A percentile compares a stretch with the other conserved stretches of the same genome.
Evolutionary conservation across 2,888 invertebrate species (phyloP).

Genomic region (Dryadula phaetusa): DNA sequence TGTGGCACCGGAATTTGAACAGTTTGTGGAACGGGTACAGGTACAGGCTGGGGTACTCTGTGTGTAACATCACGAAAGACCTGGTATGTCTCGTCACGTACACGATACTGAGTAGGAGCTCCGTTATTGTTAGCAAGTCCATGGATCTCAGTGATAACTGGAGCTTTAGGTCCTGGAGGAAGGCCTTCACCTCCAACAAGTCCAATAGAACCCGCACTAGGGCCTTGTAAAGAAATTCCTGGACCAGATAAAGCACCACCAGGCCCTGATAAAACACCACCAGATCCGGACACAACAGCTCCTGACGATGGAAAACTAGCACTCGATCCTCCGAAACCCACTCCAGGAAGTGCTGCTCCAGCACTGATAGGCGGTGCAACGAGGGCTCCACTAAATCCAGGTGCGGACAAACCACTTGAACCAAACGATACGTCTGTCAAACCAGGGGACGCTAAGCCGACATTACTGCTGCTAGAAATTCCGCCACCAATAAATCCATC

Average conservation of each 20-base stretch:
- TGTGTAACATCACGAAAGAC: constrained; percentile 78
- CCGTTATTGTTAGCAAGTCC: constrained; percentile 72
- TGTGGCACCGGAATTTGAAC: constrained; percentile 83
- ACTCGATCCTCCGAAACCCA: constrained; percentile 1
- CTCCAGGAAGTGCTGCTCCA: constrained; percentile 18
- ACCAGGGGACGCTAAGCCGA: constrained; percentile 43
- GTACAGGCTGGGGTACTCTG: constrained; percentile 83
- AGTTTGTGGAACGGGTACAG: constrained; percentile 80
- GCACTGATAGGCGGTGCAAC: constrained; percentile 18
- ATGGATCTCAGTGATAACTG: constrained; percentile 74
- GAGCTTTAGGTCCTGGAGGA: constrained; percentile 66
- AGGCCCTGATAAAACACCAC: not conserved
- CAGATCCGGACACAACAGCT: not conserved
- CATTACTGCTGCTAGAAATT: constrained; percentile 42
- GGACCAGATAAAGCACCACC: constrained; percentile 7
- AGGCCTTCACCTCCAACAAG: constrained; percentile 55
- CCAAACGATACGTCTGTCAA: constrained; percentile 45
- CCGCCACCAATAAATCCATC: constrained; percentile 45
- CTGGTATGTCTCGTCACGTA: constrained; percentile 73
- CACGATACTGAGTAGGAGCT: constrained; percentile 71
- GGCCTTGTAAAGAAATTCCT: constrained; percentile 12
- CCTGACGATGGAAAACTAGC: constrained; percentile 9
- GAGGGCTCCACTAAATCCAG: constrained; percentile 15
- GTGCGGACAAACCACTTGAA: constrained; percentile 31
- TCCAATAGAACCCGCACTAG: constrained; percentile 27